These are phyloP conservation scores for Eufriesea mexicana DNA, from an alignment of 1,140 invertebrate genomes.

Conservation along the genomic window DNA sequence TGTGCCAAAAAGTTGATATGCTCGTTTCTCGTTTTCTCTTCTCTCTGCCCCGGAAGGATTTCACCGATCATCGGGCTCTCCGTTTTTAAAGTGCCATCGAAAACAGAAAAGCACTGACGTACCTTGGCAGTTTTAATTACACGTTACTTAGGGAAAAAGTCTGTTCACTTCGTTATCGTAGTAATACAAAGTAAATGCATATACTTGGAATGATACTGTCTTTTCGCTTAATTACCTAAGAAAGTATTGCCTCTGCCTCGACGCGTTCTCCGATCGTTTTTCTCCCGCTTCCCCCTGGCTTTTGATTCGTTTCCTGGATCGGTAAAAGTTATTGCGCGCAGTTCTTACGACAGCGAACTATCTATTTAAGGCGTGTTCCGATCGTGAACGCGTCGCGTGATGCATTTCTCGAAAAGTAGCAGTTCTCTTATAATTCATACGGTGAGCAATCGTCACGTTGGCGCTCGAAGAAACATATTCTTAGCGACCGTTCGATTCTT, in stretches of 20 bases:
- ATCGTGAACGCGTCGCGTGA: constrained; percentile 8
- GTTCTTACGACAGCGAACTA: background rate
- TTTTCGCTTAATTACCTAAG: constrained; percentile 46
- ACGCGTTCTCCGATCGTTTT: constrained; percentile 41
- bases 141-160: constrained; percentile 63
- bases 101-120: constrained; percentile 50
- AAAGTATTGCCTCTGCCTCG: constrained; percentile 15
- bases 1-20: constrained; percentile 68
- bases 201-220: constrained; percentile 74
- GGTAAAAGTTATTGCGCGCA: background rate
- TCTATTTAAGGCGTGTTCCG: background rate
- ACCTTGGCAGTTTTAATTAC: constrained; percentile 67
- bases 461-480: background rate
- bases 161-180: constrained; percentile 57
- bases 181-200: constrained; percentile 72
- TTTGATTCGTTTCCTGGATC: constrained; percentile 56
- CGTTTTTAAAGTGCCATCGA: constrained; percentile 23
- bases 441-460: constrained; percentile 20
- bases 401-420: background rate
- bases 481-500: background rate
- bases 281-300: background rate
- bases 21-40: constrained; percentile 1
- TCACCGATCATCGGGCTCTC: constrained; percentile 44
- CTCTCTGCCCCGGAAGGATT: background rate
- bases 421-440: background rate